Conservation (phyloP, 2,888 invertebrate genomes). For the Penaeus monodon region DNA sequence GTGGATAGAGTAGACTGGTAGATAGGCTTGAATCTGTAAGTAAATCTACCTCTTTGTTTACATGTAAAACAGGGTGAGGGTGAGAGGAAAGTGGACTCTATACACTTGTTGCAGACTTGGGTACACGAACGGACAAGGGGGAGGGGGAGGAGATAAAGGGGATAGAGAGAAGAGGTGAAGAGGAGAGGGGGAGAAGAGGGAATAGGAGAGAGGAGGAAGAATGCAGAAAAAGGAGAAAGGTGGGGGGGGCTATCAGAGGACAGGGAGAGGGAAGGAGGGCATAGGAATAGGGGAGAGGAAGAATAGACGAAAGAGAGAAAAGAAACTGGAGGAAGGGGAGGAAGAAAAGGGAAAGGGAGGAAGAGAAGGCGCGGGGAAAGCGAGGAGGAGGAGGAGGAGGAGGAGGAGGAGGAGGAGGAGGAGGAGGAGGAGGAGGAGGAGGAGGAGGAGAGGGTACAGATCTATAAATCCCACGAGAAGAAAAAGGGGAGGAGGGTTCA, state of each 20-base stretch:
- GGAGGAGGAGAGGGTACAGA: not conserved
- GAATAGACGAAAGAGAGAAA: not conserved
- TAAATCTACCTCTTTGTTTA: no score
- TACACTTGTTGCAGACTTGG: no score
- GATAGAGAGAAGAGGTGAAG: no score
- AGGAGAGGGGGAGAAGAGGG: not conserved
- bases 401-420: not conserved
- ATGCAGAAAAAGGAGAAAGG: not conserved
- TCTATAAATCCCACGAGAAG: no score
- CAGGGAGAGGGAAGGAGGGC: not conserved
- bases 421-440: not conserved
- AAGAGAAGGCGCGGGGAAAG: not conserved
- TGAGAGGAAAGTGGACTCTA: no score
- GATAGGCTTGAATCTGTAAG: no score
- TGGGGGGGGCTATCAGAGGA: not conserved
- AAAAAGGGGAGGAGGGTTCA: no score
- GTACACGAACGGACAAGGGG: no score
- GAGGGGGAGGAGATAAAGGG: no score
- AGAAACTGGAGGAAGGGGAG: not conserved
- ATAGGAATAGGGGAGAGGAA: not conserved
- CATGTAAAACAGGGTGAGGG: no score
- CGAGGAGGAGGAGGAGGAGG: not conserved
- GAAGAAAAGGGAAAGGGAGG: not conserved
- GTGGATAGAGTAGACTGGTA: no score
- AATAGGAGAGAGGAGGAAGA: not conserved